Evolutionary conservation across 37 sponge, comb jelly and placozoan genomes (phyloP), one percentile per base, ranked within the genome.

Genomic region (Geodia barretti): DNA sequence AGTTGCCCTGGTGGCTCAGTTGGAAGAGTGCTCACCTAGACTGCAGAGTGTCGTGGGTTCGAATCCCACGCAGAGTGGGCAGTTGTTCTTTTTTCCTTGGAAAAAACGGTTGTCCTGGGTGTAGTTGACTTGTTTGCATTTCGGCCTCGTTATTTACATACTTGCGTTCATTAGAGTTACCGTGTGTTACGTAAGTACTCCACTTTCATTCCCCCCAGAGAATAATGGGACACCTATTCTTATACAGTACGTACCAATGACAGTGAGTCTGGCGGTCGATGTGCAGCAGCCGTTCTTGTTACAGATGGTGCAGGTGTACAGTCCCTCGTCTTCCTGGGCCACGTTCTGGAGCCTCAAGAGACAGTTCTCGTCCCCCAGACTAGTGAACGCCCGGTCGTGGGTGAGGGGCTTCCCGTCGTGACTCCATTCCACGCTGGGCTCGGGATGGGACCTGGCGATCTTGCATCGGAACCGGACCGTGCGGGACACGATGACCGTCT

Each of bases 221-320:
- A n/a, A n/a, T n/a, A n/a, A n/a, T n/a, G n/a, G n/a, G n/a, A n/a
- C n/a, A n/a, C n/a, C n/a, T n/a, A n/a, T n/a, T n/a, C n/a, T n/a
- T n/a, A n/a, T n/a, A n/a, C n/a, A n/a, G n/a, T 39, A 72, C 83
- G 68, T 73, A 89, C 90, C 64, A 24, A 77, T 26, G n/a, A 92
- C 89, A 40, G 74, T 79, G 24, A 92, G 61, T 32, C 63, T 71
- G 17, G 82, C 88, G 1, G 73, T 35, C 39, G 79, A 74, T 2
- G 68, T 28, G 40, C 36, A 76, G 20, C 32, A 39, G 1, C 84
- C 82, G 0, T 17, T 30, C 23, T 64, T 25, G 61, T 79, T 88
- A 21, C 66, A 39, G 43, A 88, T 76, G 66, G 67, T 76, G 34
- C 94, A 93, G 1, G 77, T 78, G 77, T 90, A 93, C 31, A 4